phyloP scores from a whole-genome alignment of 2,797 vertebrate genomes.

The Sylvia borin region DNA sequence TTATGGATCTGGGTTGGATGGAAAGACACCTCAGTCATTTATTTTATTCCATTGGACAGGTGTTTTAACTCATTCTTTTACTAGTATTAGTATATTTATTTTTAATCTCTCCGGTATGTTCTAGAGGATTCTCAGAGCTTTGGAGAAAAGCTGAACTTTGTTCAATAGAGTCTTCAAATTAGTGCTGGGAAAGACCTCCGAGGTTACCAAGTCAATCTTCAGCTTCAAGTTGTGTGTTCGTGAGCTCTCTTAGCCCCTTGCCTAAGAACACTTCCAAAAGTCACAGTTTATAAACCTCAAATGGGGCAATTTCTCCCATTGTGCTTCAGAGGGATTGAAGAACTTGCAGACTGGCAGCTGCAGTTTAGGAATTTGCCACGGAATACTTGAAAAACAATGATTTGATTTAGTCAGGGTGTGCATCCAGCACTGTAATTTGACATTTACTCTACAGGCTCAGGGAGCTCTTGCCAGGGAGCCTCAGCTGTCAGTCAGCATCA shows the following conservation, averaged over 20 bases:
- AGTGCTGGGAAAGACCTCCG: neutral
- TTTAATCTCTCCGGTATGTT: neutral
- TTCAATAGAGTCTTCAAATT: neutral
- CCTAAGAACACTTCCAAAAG: neutral
- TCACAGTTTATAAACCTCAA: neutral
- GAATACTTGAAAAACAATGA: neutral
- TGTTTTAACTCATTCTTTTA: neutral
- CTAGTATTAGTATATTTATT: neutral
- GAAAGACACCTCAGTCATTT: neutral
- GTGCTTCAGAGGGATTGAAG: conserved; percentile 5
- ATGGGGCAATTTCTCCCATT: neutral
- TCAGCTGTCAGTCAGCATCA: conserved; percentile 55
- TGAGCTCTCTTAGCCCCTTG: neutral
- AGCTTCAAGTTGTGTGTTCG: neutral
- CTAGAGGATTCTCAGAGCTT: neutral
- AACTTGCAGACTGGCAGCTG: neutral
- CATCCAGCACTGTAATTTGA: conserved; percentile 5
- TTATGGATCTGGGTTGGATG: neutral
- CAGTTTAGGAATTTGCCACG: neutral
- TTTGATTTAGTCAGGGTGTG: conserved; percentile 6
- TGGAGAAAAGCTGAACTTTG: neutral
- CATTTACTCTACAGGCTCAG: neutral
- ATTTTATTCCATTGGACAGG: neutral
- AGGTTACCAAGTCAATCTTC: neutral
- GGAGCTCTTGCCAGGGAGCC: conserved; percentile 42